Conservation (phyloP, 2,113 vertebrate species). For the Percopsis transmontana region DNA sequence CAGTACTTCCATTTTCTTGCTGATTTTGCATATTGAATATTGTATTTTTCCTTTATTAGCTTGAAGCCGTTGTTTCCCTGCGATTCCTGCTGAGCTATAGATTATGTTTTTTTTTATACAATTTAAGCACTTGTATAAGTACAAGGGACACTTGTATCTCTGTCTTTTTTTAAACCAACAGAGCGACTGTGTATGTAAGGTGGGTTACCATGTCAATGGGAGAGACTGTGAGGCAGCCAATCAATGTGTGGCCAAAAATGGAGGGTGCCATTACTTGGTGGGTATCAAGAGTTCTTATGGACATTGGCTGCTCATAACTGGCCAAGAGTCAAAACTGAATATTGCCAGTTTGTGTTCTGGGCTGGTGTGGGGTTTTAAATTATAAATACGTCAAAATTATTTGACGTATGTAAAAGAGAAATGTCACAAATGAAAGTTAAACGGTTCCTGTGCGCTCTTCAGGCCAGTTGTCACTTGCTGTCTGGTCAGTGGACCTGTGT, state of each 20-base stretch:
- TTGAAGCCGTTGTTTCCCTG: too few species aligned
- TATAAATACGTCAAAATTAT: too few species aligned
- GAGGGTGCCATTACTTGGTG: slow-evolving; percentile 87
- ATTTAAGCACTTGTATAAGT: too few species aligned
- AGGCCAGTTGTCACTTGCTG: slow-evolving; percentile 64
- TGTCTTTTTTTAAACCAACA: slow-evolving; percentile 41
- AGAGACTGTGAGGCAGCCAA: slow-evolving; percentile 82
- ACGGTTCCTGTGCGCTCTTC: too few species aligned
- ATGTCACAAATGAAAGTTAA: too few species aligned
- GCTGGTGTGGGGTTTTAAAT: too few species aligned
- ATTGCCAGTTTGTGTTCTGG: background rate
- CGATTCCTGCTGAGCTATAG: too few species aligned
- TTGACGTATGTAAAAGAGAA: background rate
- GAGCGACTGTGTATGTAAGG: slow-evolving; percentile 88
- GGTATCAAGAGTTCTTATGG: slow-evolving; percentile 51
- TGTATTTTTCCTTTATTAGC: too few species aligned
- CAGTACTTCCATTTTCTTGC: too few species aligned
- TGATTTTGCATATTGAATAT: too few species aligned
- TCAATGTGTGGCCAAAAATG: slow-evolving; percentile 79
- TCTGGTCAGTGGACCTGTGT: slow-evolving; percentile 82
- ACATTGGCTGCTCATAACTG: background rate
- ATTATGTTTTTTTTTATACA: too few species aligned
- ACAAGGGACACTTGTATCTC: too few species aligned
- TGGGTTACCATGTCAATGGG: slow-evolving; percentile 86
- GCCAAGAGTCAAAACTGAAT: background rate